Evolutionary conservation across 2,113 vertebrate species (phyloP).

Genomic region (Triplophysa siluroides): DNA sequence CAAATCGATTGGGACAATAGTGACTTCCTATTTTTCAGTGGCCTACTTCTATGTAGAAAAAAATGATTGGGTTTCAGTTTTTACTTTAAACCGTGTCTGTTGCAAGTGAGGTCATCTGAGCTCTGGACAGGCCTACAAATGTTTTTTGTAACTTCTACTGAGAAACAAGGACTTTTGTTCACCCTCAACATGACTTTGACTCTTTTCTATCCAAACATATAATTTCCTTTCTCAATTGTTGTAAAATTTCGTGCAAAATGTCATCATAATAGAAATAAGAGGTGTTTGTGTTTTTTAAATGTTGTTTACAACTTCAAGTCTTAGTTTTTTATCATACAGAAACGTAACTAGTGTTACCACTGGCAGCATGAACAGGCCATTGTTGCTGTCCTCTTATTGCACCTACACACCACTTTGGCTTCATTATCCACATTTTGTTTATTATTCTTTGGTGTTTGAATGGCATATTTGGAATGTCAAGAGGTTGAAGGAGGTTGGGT

Average conservation of each 20-base stretch:
- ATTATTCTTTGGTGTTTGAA: constrained; percentile 49
- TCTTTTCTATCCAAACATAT: constrained; percentile 17
- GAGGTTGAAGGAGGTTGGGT: constrained; percentile 49
- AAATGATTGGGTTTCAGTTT: constrained; percentile 11
- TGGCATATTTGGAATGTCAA: constrained; percentile 53
- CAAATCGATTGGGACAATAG: not conserved
- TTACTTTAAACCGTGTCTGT: not conserved
- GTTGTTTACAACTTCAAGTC: not conserved
- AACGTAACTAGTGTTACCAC: constrained; percentile 13
- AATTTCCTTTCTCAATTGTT: constrained; percentile 17
- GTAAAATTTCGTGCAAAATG: not conserved
- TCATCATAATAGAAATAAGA: not conserved
- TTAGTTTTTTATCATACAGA: not conserved
- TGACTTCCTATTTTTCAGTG: no score
- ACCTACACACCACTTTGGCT: constrained; percentile 26
- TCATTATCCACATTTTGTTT: constrained; percentile 43
- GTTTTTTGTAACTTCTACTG: constrained; percentile 17
- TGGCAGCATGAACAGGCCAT: not conserved
- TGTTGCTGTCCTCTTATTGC: not conserved
- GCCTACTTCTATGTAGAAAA: no score
- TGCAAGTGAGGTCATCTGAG: constrained; percentile 12
- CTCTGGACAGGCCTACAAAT: constrained; percentile 15
- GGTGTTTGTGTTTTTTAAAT: not conserved
- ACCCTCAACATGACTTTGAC: not conserved
- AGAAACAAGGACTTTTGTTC: constrained; percentile 19